Conservation (phyloP, 37 sponge, comb jelly and placozoan species). For the Oopsacas minuta region DNA sequence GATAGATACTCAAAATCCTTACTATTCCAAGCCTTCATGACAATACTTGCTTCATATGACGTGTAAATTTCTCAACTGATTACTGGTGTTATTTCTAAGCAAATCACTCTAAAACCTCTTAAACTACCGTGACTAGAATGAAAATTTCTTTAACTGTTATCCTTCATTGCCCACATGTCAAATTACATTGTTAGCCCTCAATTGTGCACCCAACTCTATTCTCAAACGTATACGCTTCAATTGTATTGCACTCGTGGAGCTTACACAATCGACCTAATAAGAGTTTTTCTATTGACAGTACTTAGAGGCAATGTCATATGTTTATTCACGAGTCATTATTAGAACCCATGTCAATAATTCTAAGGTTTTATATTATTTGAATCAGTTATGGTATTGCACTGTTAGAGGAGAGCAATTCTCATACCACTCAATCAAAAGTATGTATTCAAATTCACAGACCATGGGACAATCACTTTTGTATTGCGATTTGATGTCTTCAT, state of each 20-base stretch:
- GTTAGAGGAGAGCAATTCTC: background rate
- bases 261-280: background rate
- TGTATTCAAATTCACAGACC: background rate
- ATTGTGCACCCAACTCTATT: conserved; percentile 11
- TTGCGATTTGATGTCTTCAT: background rate
- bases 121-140: background rate
- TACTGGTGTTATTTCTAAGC: background rate
- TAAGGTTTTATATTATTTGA: background rate
- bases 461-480: background rate
- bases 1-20: too few species aligned
- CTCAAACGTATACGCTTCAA: background rate
- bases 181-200: background rate
- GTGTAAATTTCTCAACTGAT: background rate
- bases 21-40: too few species aligned
- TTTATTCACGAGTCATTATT: background rate
- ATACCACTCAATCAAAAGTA: background rate
- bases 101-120: too few species aligned
- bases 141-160: background rate
- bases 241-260: background rate
- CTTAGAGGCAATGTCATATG: background rate
- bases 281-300: background rate
- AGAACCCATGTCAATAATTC: background rate
- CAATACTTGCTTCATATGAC: background rate
- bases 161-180: background rate
- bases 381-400: background rate